Conservation (phyloP, 2,113 vertebrate genomes). For the Callocephalon fimbriatum region DNA sequence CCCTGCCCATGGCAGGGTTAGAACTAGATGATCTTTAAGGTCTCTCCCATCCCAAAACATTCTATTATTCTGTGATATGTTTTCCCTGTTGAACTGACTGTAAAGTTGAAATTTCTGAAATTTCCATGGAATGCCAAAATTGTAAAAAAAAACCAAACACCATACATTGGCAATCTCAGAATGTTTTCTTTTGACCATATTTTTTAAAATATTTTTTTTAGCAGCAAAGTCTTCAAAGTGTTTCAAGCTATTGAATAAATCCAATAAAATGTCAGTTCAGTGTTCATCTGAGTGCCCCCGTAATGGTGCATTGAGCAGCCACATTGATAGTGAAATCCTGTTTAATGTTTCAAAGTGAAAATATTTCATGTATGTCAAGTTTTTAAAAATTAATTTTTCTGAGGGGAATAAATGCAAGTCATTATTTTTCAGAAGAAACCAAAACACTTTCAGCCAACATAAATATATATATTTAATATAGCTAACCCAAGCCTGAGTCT, state of each 20-base stretch:
- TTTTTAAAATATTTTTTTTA: background rate
- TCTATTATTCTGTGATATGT: background rate
- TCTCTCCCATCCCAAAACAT: background rate
- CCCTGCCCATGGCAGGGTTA: background rate
- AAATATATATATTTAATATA: background rate
- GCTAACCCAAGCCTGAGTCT: background rate
- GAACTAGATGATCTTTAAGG: background rate
- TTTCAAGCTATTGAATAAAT: background rate
- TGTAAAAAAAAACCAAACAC: no score
- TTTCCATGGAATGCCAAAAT: accelerated
- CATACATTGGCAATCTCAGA: accelerated
- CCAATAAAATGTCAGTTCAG: background rate
- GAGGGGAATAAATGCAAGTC: background rate
- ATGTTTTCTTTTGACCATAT: background rate
- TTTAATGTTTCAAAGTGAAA: background rate
- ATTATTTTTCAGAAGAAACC: background rate
- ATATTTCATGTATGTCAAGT: accelerated
- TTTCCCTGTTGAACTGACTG: background rate
- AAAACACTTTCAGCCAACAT: background rate
- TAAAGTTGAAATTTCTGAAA: background rate
- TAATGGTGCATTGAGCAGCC: accelerated
- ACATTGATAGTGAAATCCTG: background rate
- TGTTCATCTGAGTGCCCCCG: background rate
- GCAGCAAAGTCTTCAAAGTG: background rate
- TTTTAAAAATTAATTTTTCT: background rate